These are phyloP conservation scores for Euclidia mi DNA, from an alignment of 2,888 invertebrate species.

Conservation along the genomic window DNA sequence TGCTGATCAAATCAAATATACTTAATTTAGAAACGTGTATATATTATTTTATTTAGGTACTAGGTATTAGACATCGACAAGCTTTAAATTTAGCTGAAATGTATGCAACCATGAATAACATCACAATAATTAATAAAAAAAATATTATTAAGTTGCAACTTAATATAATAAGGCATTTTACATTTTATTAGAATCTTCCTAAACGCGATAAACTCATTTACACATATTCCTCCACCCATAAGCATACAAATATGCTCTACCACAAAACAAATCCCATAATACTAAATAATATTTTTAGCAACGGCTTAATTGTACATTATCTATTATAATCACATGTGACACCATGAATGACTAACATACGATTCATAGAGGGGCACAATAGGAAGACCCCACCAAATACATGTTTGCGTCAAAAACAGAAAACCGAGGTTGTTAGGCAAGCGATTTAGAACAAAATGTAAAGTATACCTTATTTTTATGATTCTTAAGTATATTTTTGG, in stretches of 20 bases:
- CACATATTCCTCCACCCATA: background rate
- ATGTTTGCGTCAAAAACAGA: slow-evolving; percentile 67
- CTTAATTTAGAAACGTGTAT: no score
- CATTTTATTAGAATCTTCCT: no score
- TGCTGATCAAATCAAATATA: no score
- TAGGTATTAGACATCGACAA: no score
- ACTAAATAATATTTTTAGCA: slow-evolving; percentile 24
- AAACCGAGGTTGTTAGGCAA: slow-evolving; percentile 46
- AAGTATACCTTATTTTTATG: slow-evolving; percentile 43
- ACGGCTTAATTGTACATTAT: slow-evolving; percentile 36
- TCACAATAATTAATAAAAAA: no score
- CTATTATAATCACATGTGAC: slow-evolving; percentile 45
- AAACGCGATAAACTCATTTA: background rate
- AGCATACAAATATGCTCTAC: no score
- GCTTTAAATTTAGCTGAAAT: no score
- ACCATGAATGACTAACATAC: slow-evolving; percentile 47
- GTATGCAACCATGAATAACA: no score
- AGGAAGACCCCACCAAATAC: slow-evolving; percentile 66
- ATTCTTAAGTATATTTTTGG: slow-evolving; percentile 45
- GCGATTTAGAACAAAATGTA: slow-evolving; percentile 48
- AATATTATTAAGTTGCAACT: no score
- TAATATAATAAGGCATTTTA: no score
- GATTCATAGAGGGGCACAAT: slow-evolving; percentile 50
- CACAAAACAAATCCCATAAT: background rate
- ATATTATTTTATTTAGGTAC: no score